Evolutionary conservation across 2,797 vertebrate species (phyloP).

Genomic region (Coranthus polyacanthus): DNA sequence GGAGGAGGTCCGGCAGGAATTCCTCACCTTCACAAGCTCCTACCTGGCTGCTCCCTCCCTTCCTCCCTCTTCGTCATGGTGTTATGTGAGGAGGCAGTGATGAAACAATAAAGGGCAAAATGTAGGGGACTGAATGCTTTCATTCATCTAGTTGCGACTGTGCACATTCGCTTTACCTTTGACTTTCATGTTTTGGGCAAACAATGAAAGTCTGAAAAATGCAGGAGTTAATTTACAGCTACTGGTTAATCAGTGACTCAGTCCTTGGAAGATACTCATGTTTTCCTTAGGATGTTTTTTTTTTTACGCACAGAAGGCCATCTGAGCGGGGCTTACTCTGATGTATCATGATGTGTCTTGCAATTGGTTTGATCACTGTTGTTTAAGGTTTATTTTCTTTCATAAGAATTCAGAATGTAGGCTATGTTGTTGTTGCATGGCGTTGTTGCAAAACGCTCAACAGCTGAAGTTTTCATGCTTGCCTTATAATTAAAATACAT

Average conservation of each 20-base stretch:
- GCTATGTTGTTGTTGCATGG: no score
- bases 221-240: conserved; percentile 24
- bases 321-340: background rate
- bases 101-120: conserved; percentile 60
- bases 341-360: background rate
- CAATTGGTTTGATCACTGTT: background rate
- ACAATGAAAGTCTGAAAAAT: conserved; percentile 31
- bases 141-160: conserved; percentile 17
- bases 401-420: no score
- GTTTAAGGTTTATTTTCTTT: no score
- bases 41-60: conserved; percentile 59
- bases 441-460: no score
- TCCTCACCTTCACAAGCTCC: conserved; percentile 64
- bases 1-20: conserved; percentile 78
- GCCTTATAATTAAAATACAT: no score
- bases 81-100: conserved; percentile 73
- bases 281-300: background rate
- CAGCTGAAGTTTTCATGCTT: no score
- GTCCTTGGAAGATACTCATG: conserved; percentile 8
- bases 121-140: conserved; percentile 34
- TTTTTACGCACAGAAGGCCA: background rate
- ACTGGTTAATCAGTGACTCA: conserved; percentile 54
- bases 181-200: conserved; percentile 20
- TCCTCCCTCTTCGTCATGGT: conserved; percentile 27
- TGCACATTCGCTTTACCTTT: conserved; percentile 25